Evolutionary conservation across 2,113 vertebrate species (phyloP).

Genomic region (Haliaeetus leucogaster): DNA sequence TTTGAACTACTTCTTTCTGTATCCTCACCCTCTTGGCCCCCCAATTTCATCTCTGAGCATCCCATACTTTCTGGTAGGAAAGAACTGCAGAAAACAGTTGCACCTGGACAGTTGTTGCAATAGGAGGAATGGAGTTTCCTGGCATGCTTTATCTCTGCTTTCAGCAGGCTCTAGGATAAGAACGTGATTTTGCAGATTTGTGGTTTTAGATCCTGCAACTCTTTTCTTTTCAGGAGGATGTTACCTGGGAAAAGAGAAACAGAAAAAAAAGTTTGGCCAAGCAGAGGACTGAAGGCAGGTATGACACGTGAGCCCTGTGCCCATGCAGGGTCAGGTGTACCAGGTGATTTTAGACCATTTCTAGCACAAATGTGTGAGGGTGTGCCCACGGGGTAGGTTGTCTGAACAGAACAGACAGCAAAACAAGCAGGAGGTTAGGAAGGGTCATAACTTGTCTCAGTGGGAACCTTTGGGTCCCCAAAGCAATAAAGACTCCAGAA

Average conservation of each 20-base stretch:
- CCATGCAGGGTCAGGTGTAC: no score
- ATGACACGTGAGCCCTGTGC: not conserved
- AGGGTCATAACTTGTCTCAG: not conserved
- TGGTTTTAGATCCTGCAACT: not conserved
- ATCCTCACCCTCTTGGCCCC: accelerated
- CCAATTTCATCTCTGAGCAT: accelerated
- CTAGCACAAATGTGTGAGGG: accelerated
- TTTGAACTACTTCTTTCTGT: not conserved
- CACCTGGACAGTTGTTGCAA: not conserved
- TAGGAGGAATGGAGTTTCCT: not conserved
- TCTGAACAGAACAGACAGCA: not conserved
- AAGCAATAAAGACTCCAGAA: not conserved
- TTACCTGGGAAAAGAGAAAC: not conserved
- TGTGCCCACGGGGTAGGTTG: accelerated
- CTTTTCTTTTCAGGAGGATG: not conserved
- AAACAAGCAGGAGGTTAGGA: not conserved
- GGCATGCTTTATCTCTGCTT: not conserved
- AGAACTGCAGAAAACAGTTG: not conserved
- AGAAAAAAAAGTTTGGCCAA: not conserved
- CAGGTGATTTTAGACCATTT: not conserved
- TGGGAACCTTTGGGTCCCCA: not conserved
- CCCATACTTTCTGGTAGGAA: not conserved
- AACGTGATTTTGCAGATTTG: accelerated
- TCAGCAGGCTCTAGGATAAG: not conserved
- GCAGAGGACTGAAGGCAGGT: conserved; percentile 8